Evolutionary conservation across 2,113 vertebrate genomes (phyloP).

Genomic region (Puntigrus tetrazona): DNA sequence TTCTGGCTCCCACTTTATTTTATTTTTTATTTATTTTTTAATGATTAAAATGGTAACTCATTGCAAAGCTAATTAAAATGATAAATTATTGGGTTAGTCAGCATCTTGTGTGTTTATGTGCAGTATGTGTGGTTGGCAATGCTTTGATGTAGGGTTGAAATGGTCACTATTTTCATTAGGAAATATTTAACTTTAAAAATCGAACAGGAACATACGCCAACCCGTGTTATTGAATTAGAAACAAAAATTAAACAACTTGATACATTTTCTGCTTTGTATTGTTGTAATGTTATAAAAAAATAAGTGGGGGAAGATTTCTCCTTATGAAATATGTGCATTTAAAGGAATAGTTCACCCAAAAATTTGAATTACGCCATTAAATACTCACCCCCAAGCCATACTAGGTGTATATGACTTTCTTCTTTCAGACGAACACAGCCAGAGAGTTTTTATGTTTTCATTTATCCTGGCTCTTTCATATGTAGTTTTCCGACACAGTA

Average conservation of each 20-base stretch:
- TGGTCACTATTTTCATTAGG: slow-evolving; percentile 13
- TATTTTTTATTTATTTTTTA: no score
- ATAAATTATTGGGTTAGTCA: slow-evolving; percentile 75
- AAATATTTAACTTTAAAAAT: slow-evolving; percentile 10
- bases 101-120: slow-evolving; percentile 53
- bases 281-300: not conserved
- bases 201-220: not conserved
- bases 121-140: slow-evolving; percentile 30
- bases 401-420: no score
- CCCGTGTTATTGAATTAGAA: not conserved
- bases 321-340: not conserved
- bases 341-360: no score
- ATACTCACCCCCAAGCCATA: no score
- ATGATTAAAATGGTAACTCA: no score
- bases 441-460: no score
- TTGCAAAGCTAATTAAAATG: no score
- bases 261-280: not conserved
- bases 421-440: no score
- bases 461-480: no score
- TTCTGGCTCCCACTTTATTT: slow-evolving; percentile 52
- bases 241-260: not conserved
- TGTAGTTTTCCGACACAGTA: no score
- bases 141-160: slow-evolving; percentile 7
- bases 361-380: no score
- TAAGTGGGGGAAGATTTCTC: not conserved